Conservation (phyloP, 2,888 invertebrate genomes). For the Dugesia japonica region DNA sequence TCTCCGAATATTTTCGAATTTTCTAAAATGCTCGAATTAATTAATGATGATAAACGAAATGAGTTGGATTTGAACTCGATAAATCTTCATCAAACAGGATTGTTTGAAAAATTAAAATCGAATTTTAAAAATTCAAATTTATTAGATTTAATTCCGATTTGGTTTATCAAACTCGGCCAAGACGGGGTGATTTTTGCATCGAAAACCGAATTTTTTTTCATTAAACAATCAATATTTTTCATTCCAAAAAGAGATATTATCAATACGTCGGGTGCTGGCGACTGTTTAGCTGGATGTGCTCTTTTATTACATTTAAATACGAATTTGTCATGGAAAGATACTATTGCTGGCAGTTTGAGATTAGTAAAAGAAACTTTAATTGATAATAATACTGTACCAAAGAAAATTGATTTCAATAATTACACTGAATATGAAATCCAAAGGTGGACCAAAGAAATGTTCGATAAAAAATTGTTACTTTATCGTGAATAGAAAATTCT, state of each 20-base stretch:
- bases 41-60: background rate
- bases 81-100: background rate
- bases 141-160: conserved; percentile 9
- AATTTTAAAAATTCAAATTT: background rate
- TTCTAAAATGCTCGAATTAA: background rate
- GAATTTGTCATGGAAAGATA: background rate
- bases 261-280: conserved; percentile 31
- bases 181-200: conserved; percentile 25
- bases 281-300: conserved; percentile 23
- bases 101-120: background rate
- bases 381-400: background rate
- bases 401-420: background rate
- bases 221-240: background rate
- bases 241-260: background rate
- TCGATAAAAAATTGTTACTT: background rate
- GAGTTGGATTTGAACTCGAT: background rate
- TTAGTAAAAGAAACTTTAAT: background rate
- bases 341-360: background rate
- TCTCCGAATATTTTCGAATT: conserved; percentile 28
- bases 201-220: conserved; percentile 8
- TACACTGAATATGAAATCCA: background rate
- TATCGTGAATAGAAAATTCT: background rate
- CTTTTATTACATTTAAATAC: background rate
- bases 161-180: conserved; percentile 29
- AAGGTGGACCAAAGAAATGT: background rate